Conservation (phyloP, 2,888 invertebrate genomes). For the Dexiosoma caninum region DNA sequence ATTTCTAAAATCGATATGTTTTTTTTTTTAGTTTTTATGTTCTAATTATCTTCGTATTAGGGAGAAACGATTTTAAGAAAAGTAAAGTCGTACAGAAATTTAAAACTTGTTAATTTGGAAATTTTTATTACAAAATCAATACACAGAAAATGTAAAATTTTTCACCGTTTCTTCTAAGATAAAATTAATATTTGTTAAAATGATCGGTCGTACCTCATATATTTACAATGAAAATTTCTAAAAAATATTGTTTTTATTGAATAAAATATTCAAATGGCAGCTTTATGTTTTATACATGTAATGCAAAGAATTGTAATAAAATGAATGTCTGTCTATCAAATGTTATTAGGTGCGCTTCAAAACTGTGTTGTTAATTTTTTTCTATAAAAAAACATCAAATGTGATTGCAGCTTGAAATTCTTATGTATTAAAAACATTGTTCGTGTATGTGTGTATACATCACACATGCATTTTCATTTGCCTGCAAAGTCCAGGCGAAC, state of each 20-base stretch:
- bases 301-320: background rate
- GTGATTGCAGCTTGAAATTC: too few relatives aligned
- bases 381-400: too few relatives aligned
- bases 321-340: background rate
- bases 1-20: slow-evolving; percentile 64
- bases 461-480: too few relatives aligned
- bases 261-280: slow-evolving; percentile 50
- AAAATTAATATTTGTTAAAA: too few relatives aligned
- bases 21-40: slow-evolving; percentile 51
- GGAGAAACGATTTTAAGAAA: background rate
- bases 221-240: slow-evolving; percentile 49
- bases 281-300: slow-evolving; percentile 52
- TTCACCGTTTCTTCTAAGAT: slow-evolving; percentile 27
- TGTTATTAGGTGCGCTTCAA: background rate
- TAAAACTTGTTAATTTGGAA: background rate
- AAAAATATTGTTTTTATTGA: slow-evolving; percentile 28
- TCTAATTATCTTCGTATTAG: slow-evolving; percentile 16
- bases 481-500: too few relatives aligned
- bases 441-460: too few relatives aligned
- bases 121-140: background rate
- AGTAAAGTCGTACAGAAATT: background rate
- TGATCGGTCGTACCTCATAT: slow-evolving; percentile 24
- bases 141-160: background rate
- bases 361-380: too few relatives aligned
- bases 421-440: too few relatives aligned